phyloP scores from a whole-genome alignment of 2,888 invertebrate genomes.

The Campoletis raptor region DNA sequence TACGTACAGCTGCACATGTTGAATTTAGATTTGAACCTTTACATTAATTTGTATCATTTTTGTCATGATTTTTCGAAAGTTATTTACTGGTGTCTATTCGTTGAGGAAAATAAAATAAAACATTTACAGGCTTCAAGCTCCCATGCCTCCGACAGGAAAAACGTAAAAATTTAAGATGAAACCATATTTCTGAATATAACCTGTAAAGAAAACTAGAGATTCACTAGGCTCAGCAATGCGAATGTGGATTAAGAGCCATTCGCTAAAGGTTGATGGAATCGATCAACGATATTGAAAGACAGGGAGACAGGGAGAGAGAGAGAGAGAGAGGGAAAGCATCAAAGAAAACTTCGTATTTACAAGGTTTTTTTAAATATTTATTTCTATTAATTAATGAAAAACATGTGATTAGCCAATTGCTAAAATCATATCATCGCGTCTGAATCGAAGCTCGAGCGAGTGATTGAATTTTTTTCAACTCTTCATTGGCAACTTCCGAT shows the following conservation, averaged over 20 bases:
- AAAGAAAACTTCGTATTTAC: background rate
- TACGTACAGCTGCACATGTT: background rate
- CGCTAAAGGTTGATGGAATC: background rate
- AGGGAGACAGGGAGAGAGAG: background rate
- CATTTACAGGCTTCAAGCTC: background rate
- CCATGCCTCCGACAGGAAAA: background rate
- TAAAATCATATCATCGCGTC: background rate
- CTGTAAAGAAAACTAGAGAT: constrained; percentile 14
- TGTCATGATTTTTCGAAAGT: background rate
- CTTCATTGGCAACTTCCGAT: background rate
- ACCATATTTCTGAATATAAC: background rate
- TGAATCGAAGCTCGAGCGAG: background rate
- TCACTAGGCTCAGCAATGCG: background rate
- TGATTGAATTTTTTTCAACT: background rate
- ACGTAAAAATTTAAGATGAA: background rate
- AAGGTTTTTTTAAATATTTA: background rate
- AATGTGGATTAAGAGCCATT: background rate
- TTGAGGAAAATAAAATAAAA: background rate
- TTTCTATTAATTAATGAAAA: background rate
- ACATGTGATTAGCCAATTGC: background rate
- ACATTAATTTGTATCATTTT: background rate
- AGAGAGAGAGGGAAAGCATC: background rate
- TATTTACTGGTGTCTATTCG: background rate
- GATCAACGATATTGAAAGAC: background rate
- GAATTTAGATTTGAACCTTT: background rate